A percentile compares a stretch with the other conserved stretches of the same genome.
These are phyloP conservation scores for Dynastes grantii DNA, from an alignment of 2,888 invertebrate species.

Conservation along the genomic window DNA sequence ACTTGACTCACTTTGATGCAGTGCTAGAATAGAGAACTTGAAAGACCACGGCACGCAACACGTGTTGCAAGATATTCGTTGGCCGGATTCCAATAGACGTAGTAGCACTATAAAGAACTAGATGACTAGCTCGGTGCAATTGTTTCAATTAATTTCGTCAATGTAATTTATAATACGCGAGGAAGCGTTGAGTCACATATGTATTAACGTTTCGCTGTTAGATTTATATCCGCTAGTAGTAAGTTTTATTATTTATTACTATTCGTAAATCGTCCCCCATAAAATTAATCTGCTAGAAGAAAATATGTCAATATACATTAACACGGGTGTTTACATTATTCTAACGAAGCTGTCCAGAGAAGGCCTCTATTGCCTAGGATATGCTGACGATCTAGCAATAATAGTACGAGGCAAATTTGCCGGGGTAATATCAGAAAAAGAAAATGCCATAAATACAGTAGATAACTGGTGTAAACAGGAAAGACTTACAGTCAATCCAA, in stretches of 20 bases:
- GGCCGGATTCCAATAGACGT: conserved; percentile 29
- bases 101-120: conserved; percentile 16
- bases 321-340: neutral
- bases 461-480: no score
- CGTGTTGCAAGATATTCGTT: conserved; percentile 41
- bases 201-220: neutral
- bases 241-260: neutral
- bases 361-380: no score
- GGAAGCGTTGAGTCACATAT: conserved; percentile 12
- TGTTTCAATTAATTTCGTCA: conserved; percentile 40
- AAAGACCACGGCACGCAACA: conserved; percentile 39
- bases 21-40: conserved; percentile 28
- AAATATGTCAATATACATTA: neutral
- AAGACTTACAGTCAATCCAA: no score
- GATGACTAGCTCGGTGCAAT: conserved; percentile 32
- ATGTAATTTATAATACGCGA: conserved; percentile 23
- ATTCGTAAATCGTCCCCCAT: neutral
- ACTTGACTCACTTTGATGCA: conserved; percentile 45
- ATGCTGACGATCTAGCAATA: no score
- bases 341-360: neutral
- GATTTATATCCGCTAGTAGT: conserved; percentile 4
- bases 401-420: no score
- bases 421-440: no score
- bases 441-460: no score
- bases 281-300: neutral